A percentile compares a stretch with the other conserved stretches of the same genome.
Conservation (phyloP, 2,797 vertebrate species). For the Clamator glandarius region DNA sequence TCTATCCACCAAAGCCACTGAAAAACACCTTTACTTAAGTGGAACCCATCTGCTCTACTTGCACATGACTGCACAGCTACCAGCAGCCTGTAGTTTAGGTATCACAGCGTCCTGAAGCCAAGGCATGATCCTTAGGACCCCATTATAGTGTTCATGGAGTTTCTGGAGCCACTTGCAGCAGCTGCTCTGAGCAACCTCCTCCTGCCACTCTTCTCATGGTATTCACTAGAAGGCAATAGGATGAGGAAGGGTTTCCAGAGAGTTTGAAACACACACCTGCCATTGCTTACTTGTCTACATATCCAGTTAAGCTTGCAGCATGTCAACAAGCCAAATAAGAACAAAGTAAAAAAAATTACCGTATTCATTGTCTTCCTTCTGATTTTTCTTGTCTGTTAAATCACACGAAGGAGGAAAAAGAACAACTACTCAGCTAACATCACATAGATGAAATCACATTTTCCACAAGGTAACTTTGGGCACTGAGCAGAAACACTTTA, state of each 20-base stretch:
- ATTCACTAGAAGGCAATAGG: not conserved
- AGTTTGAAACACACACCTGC: not conserved
- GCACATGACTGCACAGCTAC: rapidly evolving
- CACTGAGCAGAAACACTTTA: not conserved
- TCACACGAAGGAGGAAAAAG: not conserved
- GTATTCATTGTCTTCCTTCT: not conserved
- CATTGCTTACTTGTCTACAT: not conserved
- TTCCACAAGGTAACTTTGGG: not conserved
- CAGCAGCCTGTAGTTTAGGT: not conserved
- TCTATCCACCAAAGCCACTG: not conserved
- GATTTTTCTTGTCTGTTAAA: not conserved
- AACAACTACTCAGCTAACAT: not conserved
- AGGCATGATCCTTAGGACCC: not conserved
- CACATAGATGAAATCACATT: rapidly evolving
- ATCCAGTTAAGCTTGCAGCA: not conserved
- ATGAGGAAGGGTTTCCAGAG: not conserved
- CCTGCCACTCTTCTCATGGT: not conserved
- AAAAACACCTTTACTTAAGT: not conserved
- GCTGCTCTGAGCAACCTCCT: not conserved
- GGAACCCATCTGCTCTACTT: rapidly evolving
- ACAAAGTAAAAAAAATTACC: not conserved
- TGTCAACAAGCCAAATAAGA: not conserved
- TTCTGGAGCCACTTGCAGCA: not conserved
- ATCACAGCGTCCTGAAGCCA: not conserved
- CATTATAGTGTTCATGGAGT: rapidly evolving